Base-by-base conservation (phyloP, 2,113 vertebrate species). In the Corythornis madagascariensis region DNA sequence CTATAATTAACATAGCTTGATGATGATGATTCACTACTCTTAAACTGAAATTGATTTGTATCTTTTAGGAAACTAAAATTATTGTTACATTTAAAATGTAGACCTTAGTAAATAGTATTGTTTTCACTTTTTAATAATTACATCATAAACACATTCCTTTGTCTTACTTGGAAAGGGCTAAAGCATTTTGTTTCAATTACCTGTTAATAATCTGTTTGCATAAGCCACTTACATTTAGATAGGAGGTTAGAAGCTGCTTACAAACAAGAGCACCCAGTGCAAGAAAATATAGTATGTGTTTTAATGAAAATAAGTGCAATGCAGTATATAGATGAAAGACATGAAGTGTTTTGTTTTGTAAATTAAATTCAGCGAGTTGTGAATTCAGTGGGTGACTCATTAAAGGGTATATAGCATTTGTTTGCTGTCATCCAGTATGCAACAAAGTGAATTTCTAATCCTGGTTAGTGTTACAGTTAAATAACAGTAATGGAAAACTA, bases 161-260 rank as follows among this genome's bases (percentile, higher is more conserved):
- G 26, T 86, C 33, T 73, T 78, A 57, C n/a, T 93, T 78, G 17
- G 22, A 63, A 86, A 64, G 12, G 14, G 3, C 3, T 81, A 50
- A 84, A 90, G 26, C n/a, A 69, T 82, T 88, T 90, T 0, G 0
- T 75, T 88, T 65, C 18, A 38, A 0, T 70, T 94, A 8, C 69
- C 4, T 85, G 11, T 67, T 81, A 72, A 59, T 88, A 75, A 57
- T 56, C 42, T 13, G 2, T 65, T 86, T 88, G 24, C 55, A n/a
- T 70, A 83, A 66, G 48, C 35, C 90, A 89, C 92, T 95, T 90
- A 45, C 38, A 79, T 91, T 83, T 88, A 85, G 22, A 61, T 59
- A 40, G 22, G 14, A 42, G 7, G 28, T 55, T 81, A 73, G 67
- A 90, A 94, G 75, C 48, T 85, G 10, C 20, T 93, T 31, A 55